Evolutionary conservation across 1,140 invertebrate genomes (phyloP).

Genomic region (Drosophila suzukii): DNA sequence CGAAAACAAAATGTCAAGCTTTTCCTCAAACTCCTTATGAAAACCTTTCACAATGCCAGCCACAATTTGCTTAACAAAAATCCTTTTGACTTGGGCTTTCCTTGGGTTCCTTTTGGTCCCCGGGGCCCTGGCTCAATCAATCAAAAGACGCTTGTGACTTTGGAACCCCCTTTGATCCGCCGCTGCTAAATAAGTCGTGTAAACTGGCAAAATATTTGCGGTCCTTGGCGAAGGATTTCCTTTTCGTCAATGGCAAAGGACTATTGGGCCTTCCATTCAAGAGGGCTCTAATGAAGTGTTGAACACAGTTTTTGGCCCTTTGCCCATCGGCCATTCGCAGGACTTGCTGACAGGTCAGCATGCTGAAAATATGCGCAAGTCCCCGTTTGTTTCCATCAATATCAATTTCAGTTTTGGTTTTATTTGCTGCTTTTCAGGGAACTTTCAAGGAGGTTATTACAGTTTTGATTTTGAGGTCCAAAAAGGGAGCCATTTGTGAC

Average conservation of each 20-base stretch:
- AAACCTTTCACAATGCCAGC: slow-evolving; percentile 46
- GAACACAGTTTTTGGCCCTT: slow-evolving; percentile 27
- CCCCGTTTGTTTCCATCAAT: slow-evolving; percentile 50
- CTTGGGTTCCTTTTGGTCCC: slow-evolving; percentile 15
- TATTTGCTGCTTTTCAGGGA: slow-evolving; percentile 27
- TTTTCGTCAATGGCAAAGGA: neutral
- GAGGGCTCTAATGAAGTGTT: slow-evolving; percentile 75
- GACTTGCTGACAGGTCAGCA: slow-evolving; percentile 46
- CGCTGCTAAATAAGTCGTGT: slow-evolving; percentile 73
- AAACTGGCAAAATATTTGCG: slow-evolving; percentile 72
- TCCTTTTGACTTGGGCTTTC: slow-evolving; percentile 70
- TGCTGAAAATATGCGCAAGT: slow-evolving; percentile 58
- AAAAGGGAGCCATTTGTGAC: neutral
- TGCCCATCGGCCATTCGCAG: slow-evolving; percentile 6
- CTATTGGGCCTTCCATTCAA: neutral
- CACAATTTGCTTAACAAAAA: slow-evolving; percentile 81
- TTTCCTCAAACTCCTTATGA: neutral
- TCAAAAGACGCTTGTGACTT: slow-evolving; percentile 71
- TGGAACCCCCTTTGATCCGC: slow-evolving; percentile 36
- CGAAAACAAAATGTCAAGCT: slow-evolving; percentile 61
- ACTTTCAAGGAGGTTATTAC: neutral
- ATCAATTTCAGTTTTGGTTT: slow-evolving; percentile 58
- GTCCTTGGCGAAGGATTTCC: slow-evolving; percentile 9
- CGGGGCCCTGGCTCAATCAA: slow-evolving; percentile 64
- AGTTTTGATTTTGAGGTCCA: neutral